Evolutionary conservation across 2,113 vertebrate genomes (phyloP).

Genomic region (Urocitellus parryii): DNA sequence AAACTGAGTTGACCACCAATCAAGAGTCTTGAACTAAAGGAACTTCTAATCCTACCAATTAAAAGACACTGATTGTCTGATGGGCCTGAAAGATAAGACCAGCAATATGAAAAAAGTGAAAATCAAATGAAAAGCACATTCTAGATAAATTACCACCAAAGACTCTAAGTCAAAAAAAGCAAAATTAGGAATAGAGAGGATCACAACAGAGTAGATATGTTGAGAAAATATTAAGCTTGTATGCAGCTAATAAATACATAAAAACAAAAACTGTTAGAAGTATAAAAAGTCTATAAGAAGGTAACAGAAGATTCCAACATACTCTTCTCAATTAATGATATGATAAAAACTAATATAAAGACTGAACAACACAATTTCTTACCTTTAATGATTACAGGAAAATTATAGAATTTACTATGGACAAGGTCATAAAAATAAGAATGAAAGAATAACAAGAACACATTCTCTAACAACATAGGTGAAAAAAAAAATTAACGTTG

Average conservation of each 20-base stretch:
- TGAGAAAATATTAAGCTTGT: not conserved
- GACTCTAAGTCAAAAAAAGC: not conserved
- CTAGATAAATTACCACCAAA: slow-evolving; percentile 15
- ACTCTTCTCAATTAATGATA: not conserved
- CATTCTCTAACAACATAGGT: not conserved
- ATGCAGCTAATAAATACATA: not conserved
- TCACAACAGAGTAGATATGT: not conserved
- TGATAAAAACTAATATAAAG: not conserved
- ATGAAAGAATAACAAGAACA: not conserved
- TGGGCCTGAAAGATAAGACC: not conserved
- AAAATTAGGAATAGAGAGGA: not conserved
- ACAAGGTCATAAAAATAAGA: not conserved
- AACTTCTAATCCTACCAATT: slow-evolving; percentile 23
- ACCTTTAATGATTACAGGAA: not conserved
- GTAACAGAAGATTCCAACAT: not conserved
- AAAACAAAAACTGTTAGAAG: not conserved
- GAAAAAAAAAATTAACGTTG: not conserved
- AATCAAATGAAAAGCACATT: slow-evolving; percentile 12
- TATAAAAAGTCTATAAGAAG: not conserved
- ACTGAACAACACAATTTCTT: not conserved
- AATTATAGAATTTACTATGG: not conserved
- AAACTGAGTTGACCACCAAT: slow-evolving; percentile 32
- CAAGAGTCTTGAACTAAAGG: slow-evolving; percentile 18
- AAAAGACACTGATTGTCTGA: not conserved
- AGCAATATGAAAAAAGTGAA: not conserved